Evolutionary conservation across 2,888 invertebrate genomes (phyloP).

Genomic region (Cancer borealis): DNA sequence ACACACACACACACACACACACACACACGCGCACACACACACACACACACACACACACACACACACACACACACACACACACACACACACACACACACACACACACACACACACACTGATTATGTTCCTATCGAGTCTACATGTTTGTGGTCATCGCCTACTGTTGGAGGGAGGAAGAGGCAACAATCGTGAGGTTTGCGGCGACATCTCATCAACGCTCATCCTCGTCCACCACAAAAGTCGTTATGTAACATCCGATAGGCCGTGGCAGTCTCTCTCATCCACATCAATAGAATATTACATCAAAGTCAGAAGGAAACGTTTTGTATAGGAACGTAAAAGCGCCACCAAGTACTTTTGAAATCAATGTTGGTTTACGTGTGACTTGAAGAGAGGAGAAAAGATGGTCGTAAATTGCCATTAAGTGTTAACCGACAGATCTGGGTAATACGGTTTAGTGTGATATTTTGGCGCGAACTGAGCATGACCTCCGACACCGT

Average conservation of each 20-base stretch:
- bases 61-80: constrained; percentile 58
- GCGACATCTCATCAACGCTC: not conserved
- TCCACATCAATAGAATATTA: not conserved
- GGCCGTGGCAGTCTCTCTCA: not conserved
- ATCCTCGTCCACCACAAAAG: not conserved
- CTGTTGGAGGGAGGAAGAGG: not conserved
- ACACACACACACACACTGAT: constrained; percentile 51
- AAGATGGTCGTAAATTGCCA: not conserved
- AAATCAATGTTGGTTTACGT: not conserved
- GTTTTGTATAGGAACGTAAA: not conserved
- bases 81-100: constrained; percentile 56
- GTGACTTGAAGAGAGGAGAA: not conserved
- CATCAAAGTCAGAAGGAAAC: not conserved
- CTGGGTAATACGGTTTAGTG: not conserved
- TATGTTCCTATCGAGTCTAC: not conserved
- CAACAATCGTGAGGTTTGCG: not conserved
- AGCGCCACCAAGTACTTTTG: not conserved
- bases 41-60: constrained; percentile 55
- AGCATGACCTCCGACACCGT: constrained; percentile 6
- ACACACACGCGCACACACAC: constrained; percentile 30
- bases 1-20: constrained; percentile 51
- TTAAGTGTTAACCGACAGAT: not conserved
- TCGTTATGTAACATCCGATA: not conserved
- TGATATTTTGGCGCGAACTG: not conserved
- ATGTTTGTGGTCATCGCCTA: not conserved